Evolutionary conservation across 2,888 invertebrate genomes (phyloP), one percentile per base, ranked within the genome.

Genomic region (Mycalesis mineus): DNA sequence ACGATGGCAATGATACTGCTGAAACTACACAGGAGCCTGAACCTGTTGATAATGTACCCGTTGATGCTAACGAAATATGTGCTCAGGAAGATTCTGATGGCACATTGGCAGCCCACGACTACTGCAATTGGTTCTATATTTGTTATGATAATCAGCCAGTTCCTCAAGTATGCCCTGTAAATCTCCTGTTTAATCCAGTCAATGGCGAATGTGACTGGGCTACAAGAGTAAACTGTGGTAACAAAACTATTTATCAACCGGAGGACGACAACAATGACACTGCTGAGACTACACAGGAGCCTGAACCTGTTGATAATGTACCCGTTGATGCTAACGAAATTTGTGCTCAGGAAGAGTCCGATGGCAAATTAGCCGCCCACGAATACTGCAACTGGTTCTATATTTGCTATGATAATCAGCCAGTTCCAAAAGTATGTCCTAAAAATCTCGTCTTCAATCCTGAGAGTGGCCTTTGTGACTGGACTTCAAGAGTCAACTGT

Each of bases 361-460:
- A 68, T 7, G 67, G 65, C 1, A 36, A 36, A 3, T 47, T 68
- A 0, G 22, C 67, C 0, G 63, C 66, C 1, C 65, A 68, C 47
- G 63, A 68, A 49, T 61, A 71, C 37, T 80, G 80, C 55, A 68
- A 71, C 51, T 67, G 73, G 58, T 80, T 72, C 65, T 78, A 76
- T 56, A 62, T 68, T 9, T 79, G 80, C 47, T 51, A 55, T 11
- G 62, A 65, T 11, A 73, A 75, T 5, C 11, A 45, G 0, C 73
- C 73, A 1, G 60, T 75, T 4, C 42, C 66, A 0, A 48, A 65
- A 2, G 60, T 57, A 7, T 80, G 79, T 48, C 65, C 68, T 5
- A 57, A 31, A 0, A 61, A 57, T 0, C 67, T 78, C 1, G 56
- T 74, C 14, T 80, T 65, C 55, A 75, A 77, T 41, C 69, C 73